Evolutionary conservation across 2,113 vertebrate genomes (phyloP).

Genomic region (Pluvialis apricaria): DNA sequence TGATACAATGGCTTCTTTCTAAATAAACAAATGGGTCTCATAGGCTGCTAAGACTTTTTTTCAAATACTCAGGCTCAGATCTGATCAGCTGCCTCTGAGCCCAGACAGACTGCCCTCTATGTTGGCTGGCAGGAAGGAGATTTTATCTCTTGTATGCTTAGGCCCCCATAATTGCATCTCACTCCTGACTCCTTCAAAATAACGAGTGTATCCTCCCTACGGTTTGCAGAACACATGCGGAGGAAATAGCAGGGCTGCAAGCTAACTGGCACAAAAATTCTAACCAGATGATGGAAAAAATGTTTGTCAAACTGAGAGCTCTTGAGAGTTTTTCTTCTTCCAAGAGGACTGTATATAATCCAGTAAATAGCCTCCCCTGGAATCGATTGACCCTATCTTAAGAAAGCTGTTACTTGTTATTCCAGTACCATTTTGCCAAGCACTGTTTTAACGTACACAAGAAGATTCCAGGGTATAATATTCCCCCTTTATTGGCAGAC

Average conservation of each 20-base stretch:
- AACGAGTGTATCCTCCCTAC: constrained; percentile 64
- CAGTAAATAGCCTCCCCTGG: constrained; percentile 58
- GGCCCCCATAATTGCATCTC: constrained; percentile 81
- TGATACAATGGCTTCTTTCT: constrained; percentile 88
- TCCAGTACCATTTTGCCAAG: constrained; percentile 47
- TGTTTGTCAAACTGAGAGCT: constrained; percentile 62
- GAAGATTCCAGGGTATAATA: constrained; percentile 52
- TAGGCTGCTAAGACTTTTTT: constrained; percentile 76
- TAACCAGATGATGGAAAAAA: constrained; percentile 82
- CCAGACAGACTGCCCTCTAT: constrained; percentile 78
- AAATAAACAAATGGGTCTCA: constrained; percentile 85
- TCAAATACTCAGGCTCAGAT: constrained; percentile 60
- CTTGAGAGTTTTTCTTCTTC: constrained; percentile 63
- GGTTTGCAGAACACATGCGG: constrained; percentile 72
- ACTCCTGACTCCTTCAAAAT: constrained; percentile 80
- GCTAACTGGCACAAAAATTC: constrained; percentile 78
- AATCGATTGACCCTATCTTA: constrained; percentile 40
- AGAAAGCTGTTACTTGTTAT: constrained; percentile 49
- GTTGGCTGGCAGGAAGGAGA: constrained; percentile 68
- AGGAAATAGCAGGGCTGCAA: constrained; percentile 81
- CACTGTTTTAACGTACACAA: background rate
- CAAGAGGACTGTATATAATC: constrained; percentile 46
- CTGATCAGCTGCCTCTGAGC: constrained; percentile 70
- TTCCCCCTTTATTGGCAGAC: constrained; percentile 51
- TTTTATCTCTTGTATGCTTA: constrained; percentile 75